Conservation (phyloP, 2,113 vertebrate genomes). For the Heterochromis multidens region DNA sequence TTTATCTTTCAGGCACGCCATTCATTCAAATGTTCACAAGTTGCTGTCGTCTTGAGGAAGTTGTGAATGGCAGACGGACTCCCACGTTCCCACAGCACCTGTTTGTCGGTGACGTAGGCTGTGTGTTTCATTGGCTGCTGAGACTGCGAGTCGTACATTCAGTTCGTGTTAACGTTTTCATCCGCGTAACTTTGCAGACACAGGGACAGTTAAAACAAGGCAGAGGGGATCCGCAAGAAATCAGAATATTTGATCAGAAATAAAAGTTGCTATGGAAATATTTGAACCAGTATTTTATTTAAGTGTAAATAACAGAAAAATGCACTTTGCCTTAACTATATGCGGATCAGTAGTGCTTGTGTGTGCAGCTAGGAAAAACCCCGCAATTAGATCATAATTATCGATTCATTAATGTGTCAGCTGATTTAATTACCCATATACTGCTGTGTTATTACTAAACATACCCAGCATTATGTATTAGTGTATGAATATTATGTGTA, state of each 20-base stretch:
- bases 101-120: slow-evolving; percentile 64
- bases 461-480: too few relatives aligned
- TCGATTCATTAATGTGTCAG: background rate
- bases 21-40: background rate
- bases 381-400: background rate
- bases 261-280: background rate
- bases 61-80: slow-evolving; percentile 50
- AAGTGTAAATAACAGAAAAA: background rate
- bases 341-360: background rate
- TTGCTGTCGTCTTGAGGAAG: slow-evolving; percentile 39
- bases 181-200: background rate
- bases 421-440: background rate
- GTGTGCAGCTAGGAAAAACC: background rate
- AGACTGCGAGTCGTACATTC: background rate
- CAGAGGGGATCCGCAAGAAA: background rate
- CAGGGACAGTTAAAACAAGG: background rate
- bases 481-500: background rate
- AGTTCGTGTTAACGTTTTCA: background rate
- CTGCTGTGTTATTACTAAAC: background rate
- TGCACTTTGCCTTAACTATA: background rate
- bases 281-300: background rate
- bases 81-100: slow-evolving; percentile 58
- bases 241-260: too few relatives aligned
- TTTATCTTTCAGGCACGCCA: background rate
- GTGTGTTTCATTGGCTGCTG: slow-evolving; percentile 45